phyloP scores from a whole-genome alignment of 2,888 invertebrate genomes.

The Latrodectus hesperus region DNA sequence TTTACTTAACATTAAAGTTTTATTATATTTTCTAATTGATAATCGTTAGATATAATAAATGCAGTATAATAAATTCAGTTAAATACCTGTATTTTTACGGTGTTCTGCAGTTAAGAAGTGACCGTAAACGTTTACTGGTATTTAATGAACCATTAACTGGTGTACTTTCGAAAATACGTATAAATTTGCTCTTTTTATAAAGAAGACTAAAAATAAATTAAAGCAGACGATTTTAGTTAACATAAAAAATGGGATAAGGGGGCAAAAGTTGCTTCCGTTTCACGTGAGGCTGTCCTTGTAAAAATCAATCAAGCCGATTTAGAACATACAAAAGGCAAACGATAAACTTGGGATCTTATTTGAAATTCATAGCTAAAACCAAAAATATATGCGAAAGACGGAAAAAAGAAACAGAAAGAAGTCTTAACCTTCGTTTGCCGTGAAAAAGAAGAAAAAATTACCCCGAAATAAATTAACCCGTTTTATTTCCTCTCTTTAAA shows the following conservation, averaged over 20 bases:
- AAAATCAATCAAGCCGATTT: neutral
- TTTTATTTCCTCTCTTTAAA: slow-evolving; percentile 29
- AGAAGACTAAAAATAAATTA: neutral
- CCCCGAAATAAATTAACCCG: slow-evolving; percentile 49
- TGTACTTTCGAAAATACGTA: neutral
- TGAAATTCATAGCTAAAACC: slow-evolving; percentile 35
- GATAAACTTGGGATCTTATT: slow-evolving; percentile 40
- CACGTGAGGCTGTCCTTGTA: neutral
- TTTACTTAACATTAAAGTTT: too few relatives aligned
- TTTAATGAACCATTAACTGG: slow-evolving; percentile 46
- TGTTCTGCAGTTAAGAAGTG: neutral
- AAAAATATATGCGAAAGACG: neutral
- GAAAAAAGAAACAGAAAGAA: neutral
- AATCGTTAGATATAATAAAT: neutral
- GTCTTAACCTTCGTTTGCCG: neutral
- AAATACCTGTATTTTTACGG: neutral
- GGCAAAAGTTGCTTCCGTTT: neutral
- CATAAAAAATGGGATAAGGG: neutral
- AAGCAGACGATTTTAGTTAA: slow-evolving; percentile 3
- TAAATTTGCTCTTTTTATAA: slow-evolving; percentile 19
- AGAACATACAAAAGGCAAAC: slow-evolving; percentile 1
- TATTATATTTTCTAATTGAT: neutral
- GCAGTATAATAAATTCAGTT: neutral
- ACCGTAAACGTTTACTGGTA: slow-evolving; percentile 16
- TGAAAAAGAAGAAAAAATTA: slow-evolving; percentile 21